Evolutionary conservation across 2,888 invertebrate genomes (phyloP), one percentile per base, ranked within the genome.

Genomic region (Eupithecia subfuscata): DNA sequence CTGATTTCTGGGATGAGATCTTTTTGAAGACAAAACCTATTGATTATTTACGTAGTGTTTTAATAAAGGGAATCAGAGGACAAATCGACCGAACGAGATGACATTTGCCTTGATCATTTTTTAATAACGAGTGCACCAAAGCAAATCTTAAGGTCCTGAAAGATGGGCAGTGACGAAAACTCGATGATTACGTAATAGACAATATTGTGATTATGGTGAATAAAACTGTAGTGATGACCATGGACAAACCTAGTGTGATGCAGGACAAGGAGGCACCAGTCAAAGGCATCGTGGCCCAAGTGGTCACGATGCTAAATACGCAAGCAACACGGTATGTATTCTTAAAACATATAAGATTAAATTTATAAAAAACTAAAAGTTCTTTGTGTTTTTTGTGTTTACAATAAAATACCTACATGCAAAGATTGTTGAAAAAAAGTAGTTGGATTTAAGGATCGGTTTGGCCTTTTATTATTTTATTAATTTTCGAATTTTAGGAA

Each of bases 251-350:
- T 16, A 84, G 84, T 71, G 84, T 88, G 75, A 84, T 94, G 88
- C 79, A 89, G 89, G 94, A 94, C 82, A 90, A 90, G 87, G 95
- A 94, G 85, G 92, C 92, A 70, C 95, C 95, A 3, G 89, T 90
- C 60, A 95, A 95, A 80, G 95, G 95, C 78, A 92, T 95, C 34
- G 95, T 95, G 85, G 95, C 95, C 69, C 95, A 95, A 85, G 95
- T 95, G 82, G 95, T 95, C 83, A 95, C 95, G 43, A 94, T 95
- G 92, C 92, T 95, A 68, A 95, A 95, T 85, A 93, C 92, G 82
- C 94, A 95, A 84, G 93, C 94, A 77, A 93, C 94, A 82, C 93
- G 92, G 94, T 95, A 92, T 67, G 92, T 88, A 82, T 63, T 37
- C 30, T 43, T 22, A 40, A 64, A 25, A 56, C n/a, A 45, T 71